Evolutionary conservation across 1,140 invertebrate genomes (phyloP).

Genomic region (Eufriesea mexicana): DNA sequence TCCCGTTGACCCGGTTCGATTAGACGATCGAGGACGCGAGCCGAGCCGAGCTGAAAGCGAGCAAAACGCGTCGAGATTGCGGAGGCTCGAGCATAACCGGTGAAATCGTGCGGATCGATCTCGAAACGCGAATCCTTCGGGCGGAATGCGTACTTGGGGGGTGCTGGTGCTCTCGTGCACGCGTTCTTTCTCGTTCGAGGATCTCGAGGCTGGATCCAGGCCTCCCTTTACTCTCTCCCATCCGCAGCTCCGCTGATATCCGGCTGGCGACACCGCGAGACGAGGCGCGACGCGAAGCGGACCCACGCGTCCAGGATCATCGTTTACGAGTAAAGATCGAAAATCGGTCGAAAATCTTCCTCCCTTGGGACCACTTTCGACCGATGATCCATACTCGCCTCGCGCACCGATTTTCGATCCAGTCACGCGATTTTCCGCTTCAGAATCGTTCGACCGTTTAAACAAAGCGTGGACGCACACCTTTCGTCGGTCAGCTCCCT

Average conservation of each 20-base stretch:
- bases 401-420: too few relatives aligned
- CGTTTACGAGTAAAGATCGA: too few relatives aligned
- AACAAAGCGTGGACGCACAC: too few relatives aligned
- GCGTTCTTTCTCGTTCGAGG: slow-evolving; percentile 57
- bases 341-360: background rate
- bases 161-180: slow-evolving; percentile 64
- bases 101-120: slow-evolving; percentile 37
- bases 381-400: too few relatives aligned
- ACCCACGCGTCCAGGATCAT: slow-evolving; percentile 14
- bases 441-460: too few relatives aligned
- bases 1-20: slow-evolving; percentile 28
- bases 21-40: background rate
- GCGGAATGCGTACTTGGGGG: slow-evolving; percentile 55
- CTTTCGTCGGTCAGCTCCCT: too few relatives aligned
- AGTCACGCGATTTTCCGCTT: too few relatives aligned
- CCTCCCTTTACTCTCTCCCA: slow-evolving; percentile 6
- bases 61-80: background rate
- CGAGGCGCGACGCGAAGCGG: background rate
- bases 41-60: background rate
- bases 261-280: background rate
- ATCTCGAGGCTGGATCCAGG: slow-evolving; percentile 50
- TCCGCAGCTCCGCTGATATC: background rate
- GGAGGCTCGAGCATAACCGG: background rate
- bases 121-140: slow-evolving; percentile 49
- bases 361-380: background rate